Evolutionary conservation across 2,113 vertebrate species (phyloP).

Genomic region (Chitala chitala): DNA sequence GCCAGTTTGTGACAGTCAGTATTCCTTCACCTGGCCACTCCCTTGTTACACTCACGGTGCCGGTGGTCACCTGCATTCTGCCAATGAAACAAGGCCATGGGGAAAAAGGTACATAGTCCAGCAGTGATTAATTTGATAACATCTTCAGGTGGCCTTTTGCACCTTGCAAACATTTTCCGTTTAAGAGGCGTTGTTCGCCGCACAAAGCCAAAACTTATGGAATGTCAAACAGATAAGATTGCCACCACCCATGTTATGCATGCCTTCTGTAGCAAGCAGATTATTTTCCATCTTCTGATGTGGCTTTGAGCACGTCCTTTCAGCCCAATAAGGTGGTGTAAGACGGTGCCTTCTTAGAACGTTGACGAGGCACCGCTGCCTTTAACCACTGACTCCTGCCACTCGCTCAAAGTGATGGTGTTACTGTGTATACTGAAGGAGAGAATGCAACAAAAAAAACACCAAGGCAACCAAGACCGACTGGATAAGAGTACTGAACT

Average conservation of each 20-base stretch:
- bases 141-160: too few species aligned
- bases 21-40: conserved; percentile 9
- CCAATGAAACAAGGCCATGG: too few species aligned
- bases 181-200: background rate
- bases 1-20: too few species aligned
- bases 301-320: background rate
- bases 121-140: too few species aligned
- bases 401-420: background rate
- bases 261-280: background rate
- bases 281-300: background rate
- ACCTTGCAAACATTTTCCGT: too few species aligned
- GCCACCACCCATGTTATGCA: background rate
- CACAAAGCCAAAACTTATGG: too few species aligned
- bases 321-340: too few species aligned
- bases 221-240: background rate
- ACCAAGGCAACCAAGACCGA: background rate
- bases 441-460: background rate
- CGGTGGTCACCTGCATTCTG: too few species aligned
- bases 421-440: background rate
- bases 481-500: too few species aligned
- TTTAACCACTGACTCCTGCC: background rate
- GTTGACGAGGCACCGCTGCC: too few species aligned
- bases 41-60: background rate
- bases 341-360: too few species aligned
- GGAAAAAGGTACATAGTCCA: too few species aligned